Percentiles rank a stretch among this genome's conserved stretches.
phyloP scores from a whole-genome alignment of 1,140 invertebrate species.

The Caenorhabditis brenneri region DNA sequence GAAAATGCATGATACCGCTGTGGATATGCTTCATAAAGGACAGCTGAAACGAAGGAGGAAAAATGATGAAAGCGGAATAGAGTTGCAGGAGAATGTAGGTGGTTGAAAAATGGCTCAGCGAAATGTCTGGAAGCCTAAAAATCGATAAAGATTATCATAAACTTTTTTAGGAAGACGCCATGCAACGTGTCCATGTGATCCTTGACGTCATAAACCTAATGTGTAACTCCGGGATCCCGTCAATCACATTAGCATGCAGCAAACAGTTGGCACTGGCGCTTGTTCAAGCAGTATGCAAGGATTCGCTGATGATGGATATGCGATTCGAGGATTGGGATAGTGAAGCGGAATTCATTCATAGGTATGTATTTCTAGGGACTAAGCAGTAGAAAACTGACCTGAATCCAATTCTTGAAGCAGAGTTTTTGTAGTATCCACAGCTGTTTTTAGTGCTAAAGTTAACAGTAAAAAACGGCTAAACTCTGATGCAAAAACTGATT shows the following conservation, averaged over 20 bases:
- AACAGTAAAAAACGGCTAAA: background rate
- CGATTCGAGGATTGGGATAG: conserved; percentile 35
- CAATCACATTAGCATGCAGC: background rate
- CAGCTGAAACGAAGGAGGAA: background rate
- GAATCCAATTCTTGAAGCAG: no score
- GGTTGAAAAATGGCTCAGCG: background rate
- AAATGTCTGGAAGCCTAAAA: no score
- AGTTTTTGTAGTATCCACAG: no score
- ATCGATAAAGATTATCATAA: no score
- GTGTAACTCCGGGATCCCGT: background rate
- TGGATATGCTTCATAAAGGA: conserved; percentile 1
- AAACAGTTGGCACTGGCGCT: background rate
- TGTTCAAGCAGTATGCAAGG: conserved; percentile 7
- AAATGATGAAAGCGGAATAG: background rate
- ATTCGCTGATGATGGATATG: conserved; percentile 22
- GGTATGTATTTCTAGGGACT: no score
- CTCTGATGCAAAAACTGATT: no score
- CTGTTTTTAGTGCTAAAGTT: no score
- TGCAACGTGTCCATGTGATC: background rate
- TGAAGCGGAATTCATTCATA: conserved; percentile 11
- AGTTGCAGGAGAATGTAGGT: background rate
- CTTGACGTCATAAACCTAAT: conserved; percentile 17
- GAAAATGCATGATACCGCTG: background rate
- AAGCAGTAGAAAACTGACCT: no score
- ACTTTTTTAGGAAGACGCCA: conserved; percentile 30